Evolutionary conservation across 2,113 vertebrate species (phyloP).

Genomic region (Corapipo altera): DNA sequence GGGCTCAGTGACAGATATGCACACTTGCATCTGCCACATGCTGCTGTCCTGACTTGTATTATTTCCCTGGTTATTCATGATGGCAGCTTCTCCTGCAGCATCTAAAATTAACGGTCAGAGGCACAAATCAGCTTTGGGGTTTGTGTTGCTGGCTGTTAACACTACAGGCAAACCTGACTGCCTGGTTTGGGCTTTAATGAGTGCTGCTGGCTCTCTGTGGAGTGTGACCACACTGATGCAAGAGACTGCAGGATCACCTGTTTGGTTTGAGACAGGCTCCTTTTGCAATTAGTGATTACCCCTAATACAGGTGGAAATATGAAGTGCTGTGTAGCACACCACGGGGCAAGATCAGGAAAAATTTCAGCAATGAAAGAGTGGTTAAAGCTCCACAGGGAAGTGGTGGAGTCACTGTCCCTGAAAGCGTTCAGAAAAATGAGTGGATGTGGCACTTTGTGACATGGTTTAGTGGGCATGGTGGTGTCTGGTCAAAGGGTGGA

Average conservation of each 20-base stretch:
- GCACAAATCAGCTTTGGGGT: background rate
- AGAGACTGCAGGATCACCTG: background rate
- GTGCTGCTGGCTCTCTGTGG: accelerated
- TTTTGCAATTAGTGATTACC: background rate
- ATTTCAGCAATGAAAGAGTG: background rate
- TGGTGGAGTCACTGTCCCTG: background rate
- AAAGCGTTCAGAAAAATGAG: background rate
- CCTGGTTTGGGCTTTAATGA: background rate
- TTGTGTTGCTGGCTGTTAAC: background rate
- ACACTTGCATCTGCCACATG: background rate
- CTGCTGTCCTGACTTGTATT: background rate
- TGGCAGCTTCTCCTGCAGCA: background rate
- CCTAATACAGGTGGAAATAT: background rate
- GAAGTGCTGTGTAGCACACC: background rate
- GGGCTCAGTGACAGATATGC: background rate
- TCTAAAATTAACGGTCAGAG: background rate
- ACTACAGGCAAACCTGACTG: background rate
- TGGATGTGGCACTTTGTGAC: background rate
- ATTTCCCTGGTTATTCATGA: background rate
- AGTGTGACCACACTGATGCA: accelerated
- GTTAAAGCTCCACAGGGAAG: background rate
- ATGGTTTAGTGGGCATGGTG: accelerated
- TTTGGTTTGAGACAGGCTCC: background rate
- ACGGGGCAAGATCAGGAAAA: background rate
- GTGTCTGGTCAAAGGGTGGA: accelerated